Base-by-base conservation (phyloP, 2,888 invertebrate genomes). In the Carabus problematicus region DNA sequence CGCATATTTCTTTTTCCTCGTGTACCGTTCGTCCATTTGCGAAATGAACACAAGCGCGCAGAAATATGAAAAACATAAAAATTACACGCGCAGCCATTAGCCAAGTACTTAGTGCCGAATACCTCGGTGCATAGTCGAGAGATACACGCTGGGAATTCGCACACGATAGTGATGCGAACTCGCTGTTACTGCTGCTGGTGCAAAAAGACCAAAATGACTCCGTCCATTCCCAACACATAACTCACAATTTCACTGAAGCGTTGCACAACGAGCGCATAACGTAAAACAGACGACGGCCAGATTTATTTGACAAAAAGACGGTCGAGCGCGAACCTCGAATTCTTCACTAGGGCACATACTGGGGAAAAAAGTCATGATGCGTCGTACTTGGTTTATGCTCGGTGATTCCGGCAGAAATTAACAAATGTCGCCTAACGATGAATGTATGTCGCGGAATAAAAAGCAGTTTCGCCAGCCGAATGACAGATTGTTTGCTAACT, bases 191-290 rank as follows among this genome's bases (percentile, higher is more conserved):
- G 52, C 4, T 11, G 19, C 52, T 16, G 16, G 19, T 45, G 45
- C 14, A 45, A 45, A 11, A 14, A 18, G 18, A 62, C 47, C 49
- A 49, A 49, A 11, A 12, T 11, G 42, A 18, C 8, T 29, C 59
- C 42, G 56, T 40, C 45, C 45, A 52, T 71, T 71, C 71, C 70
- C 70, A 71, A 68, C 62, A 64, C 68, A 71, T 72, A 71, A 70
- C 66, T 72, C 72, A 71, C 70, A 66, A 70, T 70, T 69, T 68
- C 71, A 66, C 52, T 70, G 64, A 64, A 71, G 71, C 72, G 72
- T 70, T 68, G 42, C 52, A 52, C 55, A 67, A 43, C 63, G 12
- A 39, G n/a, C 52, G 19, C 16, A 43, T 39, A 58, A 64, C 56
- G 56, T 12, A 45, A 12, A 45, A 45, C 45, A n/a, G 55, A 18